Base-by-base conservation (phyloP, 23 tunicate species). In the Ascidia mentula region DNA sequence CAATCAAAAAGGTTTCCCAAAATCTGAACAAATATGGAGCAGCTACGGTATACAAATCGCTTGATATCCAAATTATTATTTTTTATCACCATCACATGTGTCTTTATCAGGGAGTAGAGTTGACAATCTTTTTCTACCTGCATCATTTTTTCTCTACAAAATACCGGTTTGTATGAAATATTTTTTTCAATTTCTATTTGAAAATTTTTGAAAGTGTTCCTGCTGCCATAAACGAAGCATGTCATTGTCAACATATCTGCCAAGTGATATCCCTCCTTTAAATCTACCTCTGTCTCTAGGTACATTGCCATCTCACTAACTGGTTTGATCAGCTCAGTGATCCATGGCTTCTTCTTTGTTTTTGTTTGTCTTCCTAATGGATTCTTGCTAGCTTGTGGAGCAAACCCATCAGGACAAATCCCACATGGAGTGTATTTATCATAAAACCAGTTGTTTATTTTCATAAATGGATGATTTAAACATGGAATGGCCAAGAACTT, bases 291-390 rank as follows among this genome's bases (percentile, higher is more conserved):
- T 1, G 65, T 53, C 4, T 53, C 65, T 28, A 53, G 13, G 65
- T 53, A 53, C 13, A 20, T 53, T 28, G 24, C 65, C 65, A 53
- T 53, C 65, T 53, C 65, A 53, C 65, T 53, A 28, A 53, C 65
- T 53, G 65, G 65, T 53, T 53, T 53, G 65, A 53, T 53, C 65
- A 53, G 65, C 65, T 53, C 65, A 53, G 65, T 53, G 22, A 28
- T 53, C 65, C 65, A 53, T 28, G 65, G 65, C 13, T 53, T 53
- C 12, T 53, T 53, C 65, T 53, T 26, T 53, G 65, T 53, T 28
- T 53, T 53, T 53, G 65, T 53, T 53, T 53, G 65, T 53, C 65
- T 53, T 53, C 65, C 65, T 28, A 53, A 53, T 9, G 65, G 65
- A 9, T 53, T 53, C 13, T 53, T 53, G 24, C 65, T 53, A 6